Base-by-base conservation (phyloP, 2,888 invertebrate genomes). In the Drosophila macrothrix region DNA sequence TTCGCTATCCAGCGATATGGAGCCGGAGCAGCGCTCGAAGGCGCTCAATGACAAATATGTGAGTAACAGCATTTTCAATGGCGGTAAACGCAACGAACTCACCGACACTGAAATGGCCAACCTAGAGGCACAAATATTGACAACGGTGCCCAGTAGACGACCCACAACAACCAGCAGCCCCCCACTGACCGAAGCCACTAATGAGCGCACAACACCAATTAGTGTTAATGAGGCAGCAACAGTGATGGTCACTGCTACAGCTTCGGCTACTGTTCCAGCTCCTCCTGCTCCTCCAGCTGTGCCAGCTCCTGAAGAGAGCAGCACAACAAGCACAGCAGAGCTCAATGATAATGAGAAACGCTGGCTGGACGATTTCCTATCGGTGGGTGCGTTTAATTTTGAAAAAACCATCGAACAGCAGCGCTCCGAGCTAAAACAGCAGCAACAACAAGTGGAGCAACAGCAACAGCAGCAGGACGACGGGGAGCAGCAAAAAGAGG, bases 341-440 rank as follows among this genome's bases (percentile, higher is more conserved):
- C 82, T 92, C 19, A 92, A 77, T 70, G 90, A 88, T 73, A 87
- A 88, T 76, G 93, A 93, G 72, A 91, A 91, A 82, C 92, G 91
- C 56, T 92, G 92, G 92, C 74, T 92, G 72, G 93, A 92, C 80
- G 91, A 92, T 66, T 83, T 92, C 70, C 88, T 93, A 53, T 92
- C 92, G 59, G 84, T 93, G 63, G 92, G 92, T 69, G 92, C 93
- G 49, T 83, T 83, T 71, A 93, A 91, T 80, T 92, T 93, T 70
- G 92, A 92, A 76, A 88, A 83, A 66, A 67, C 79, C 73, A 67
- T 83, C 68, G 77, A 79, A 65, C 67, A 79, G 67, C 73, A 78
- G 73, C 85, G 79, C 19, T 31, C 67, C 35, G 74, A 73, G 52
- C 41, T 69, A n/a, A 73, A 73, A 28, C 66, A 83, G n/a, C 67